phyloP scores from a whole-genome alignment of 2,797 vertebrate species.

The Ptychadena robeensis region DNA sequence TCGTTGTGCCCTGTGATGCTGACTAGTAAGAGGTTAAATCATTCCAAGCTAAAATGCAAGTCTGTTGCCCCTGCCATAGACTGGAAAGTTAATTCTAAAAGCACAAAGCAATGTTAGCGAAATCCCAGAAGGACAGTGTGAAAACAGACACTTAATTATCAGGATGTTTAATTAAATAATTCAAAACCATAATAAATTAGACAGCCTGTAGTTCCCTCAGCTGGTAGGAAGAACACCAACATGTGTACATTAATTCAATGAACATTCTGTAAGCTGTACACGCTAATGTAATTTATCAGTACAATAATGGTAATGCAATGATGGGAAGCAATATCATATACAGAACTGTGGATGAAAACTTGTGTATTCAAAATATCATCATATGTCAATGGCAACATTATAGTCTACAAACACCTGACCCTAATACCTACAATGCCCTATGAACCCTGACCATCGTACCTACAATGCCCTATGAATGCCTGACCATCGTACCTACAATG shows the following conservation, averaged over 20 bases:
- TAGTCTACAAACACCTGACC: neutral
- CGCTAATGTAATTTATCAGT: neutral
- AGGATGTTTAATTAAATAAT: slow-evolving; percentile 44
- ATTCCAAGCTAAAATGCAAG: neutral
- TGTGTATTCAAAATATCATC: neutral
- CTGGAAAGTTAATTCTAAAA: slow-evolving; percentile 15
- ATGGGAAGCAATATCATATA: neutral
- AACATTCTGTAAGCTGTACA: neutral
- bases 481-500: no score
- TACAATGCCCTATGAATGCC: no score
- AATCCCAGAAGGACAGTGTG: slow-evolving; percentile 43
- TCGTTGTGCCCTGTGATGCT: neutral
- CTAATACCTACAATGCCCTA: neutral
- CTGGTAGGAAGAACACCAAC: neutral
- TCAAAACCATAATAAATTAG: slow-evolving; percentile 28
- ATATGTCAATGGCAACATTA: neutral
- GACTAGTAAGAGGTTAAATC: neutral
- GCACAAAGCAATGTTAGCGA: neutral
- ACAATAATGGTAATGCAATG: neutral
- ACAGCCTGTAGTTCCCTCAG: neutral
- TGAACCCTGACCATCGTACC: no score
- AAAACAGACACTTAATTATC: slow-evolving; percentile 53
- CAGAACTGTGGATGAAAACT: no score
- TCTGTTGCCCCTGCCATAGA: neutral
- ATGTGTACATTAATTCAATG: slow-evolving; percentile 4